phyloP scores from a whole-genome alignment of 2,797 vertebrate species.

The Martes flavigula region DNA sequence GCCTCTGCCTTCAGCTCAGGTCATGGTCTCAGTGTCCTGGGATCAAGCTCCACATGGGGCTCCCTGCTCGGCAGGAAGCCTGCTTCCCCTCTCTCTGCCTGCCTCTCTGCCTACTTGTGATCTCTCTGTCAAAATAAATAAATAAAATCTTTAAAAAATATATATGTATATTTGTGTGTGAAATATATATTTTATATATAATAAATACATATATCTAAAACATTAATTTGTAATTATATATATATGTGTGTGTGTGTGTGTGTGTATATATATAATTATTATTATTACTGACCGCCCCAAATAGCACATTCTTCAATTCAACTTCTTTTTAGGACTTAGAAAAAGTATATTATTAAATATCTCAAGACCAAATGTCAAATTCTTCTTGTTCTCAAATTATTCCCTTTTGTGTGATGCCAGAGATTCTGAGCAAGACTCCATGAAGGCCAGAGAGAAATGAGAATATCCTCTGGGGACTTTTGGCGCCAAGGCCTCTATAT shows the following conservation, averaged over 20 bases:
- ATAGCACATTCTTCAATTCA: not conserved
- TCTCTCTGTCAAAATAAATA: too few species aligned
- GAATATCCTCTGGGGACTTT: not conserved
- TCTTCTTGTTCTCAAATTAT: not conserved
- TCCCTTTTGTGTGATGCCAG: not conserved
- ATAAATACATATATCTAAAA: not conserved
- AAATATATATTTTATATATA: not conserved
- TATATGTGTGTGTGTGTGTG: not conserved
- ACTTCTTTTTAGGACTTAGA: not conserved
- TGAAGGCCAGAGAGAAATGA: not conserved
- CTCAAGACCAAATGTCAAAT: not conserved
- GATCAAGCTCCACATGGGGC: too few species aligned
- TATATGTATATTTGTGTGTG: not conserved
- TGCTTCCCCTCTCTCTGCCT: too few species aligned
- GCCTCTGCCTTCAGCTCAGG: too few species aligned
- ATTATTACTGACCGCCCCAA: not conserved
- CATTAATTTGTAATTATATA: not conserved
- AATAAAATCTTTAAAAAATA: too few species aligned
- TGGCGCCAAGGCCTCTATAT: not conserved
- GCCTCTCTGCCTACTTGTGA: too few species aligned
- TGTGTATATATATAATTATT: not conserved
- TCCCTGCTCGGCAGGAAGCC: too few species aligned
- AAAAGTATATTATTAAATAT: slow-evolving; percentile 1
- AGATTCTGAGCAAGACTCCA: not conserved
- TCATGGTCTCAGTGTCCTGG: too few species aligned